A percentile compares a stretch with the other conserved stretches of the same genome.
Conservation (phyloP, 2,888 invertebrate genomes). For the Agrochola macilenta region DNA sequence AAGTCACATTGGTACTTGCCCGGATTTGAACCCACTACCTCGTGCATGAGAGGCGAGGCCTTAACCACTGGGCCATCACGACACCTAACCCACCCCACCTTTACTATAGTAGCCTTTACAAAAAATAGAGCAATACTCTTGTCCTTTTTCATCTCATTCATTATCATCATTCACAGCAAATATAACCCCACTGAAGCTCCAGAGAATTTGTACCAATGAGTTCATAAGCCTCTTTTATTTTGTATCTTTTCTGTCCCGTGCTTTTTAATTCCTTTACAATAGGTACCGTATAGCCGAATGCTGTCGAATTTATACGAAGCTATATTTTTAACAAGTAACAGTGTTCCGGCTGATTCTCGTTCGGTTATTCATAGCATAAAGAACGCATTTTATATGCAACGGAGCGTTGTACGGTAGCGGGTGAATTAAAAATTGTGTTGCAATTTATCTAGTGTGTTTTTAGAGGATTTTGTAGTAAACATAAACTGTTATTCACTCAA, state of each 20-base stretch:
- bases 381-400: constrained; percentile 49
- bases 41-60: too few relatives aligned
- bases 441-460: constrained; percentile 1
- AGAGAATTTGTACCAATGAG: constrained; percentile 1
- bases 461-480: constrained; percentile 4
- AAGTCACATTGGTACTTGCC: too few relatives aligned
- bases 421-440: constrained; percentile 41
- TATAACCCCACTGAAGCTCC: not conserved
- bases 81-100: too few relatives aligned
- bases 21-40: too few relatives aligned
- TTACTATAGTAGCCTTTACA: too few relatives aligned
- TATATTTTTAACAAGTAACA: constrained; percentile 47
- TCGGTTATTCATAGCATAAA: constrained; percentile 57
- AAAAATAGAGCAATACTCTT: too few relatives aligned
- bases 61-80: too few relatives aligned
- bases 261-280: constrained; percentile 22
- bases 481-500: not conserved
- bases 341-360: constrained; percentile 36
- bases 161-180: too few relatives aligned
- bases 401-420: constrained; percentile 6
- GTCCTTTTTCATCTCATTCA: too few relatives aligned
- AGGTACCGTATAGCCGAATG: not conserved
- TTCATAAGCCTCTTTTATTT: not conserved
- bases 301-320: constrained; percentile 43
- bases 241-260: not conserved